Conservation (phyloP, 2,888 invertebrate genomes). For the Drosophila demipolita region DNA sequence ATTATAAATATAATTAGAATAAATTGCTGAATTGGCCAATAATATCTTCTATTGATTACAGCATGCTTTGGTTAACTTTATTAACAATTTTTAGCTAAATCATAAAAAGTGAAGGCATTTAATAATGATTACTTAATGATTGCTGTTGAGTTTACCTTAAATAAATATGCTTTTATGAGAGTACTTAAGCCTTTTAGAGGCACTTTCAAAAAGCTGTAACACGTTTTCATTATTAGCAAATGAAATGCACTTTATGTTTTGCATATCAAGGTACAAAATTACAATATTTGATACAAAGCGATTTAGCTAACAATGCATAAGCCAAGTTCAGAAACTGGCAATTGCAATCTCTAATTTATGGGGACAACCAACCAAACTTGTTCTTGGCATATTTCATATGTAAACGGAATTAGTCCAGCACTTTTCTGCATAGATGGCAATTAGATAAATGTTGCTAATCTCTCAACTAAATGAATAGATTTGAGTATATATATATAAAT, state of each 20-base stretch:
- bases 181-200: slow-evolving; percentile 7
- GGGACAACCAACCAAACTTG: slow-evolving; percentile 14
- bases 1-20: too few relatives aligned
- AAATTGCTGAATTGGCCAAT: too few relatives aligned
- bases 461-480: slow-evolving; percentile 3
- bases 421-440: slow-evolving; percentile 28
- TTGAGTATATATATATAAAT: background rate
- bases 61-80: background rate
- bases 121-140: slow-evolving; percentile 16
- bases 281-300: slow-evolving; percentile 18
- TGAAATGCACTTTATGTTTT: slow-evolving; percentile 4
- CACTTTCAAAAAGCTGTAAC: slow-evolving; percentile 8
- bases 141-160: background rate
- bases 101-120: slow-evolving; percentile 1
- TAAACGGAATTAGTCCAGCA: slow-evolving; percentile 40
- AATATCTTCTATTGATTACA: background rate
- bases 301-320: background rate
- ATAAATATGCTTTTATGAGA: background rate
- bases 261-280: slow-evolving; percentile 12
- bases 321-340: slow-evolving; percentile 14
- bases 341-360: slow-evolving; percentile 16
- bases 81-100: background rate
- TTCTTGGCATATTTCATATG: slow-evolving; percentile 68
- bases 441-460: slow-evolving; percentile 23
- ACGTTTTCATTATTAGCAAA: background rate